Evolutionary conservation across 2,888 invertebrate genomes (phyloP).

Genomic region (Trichopoda pennipes): DNA sequence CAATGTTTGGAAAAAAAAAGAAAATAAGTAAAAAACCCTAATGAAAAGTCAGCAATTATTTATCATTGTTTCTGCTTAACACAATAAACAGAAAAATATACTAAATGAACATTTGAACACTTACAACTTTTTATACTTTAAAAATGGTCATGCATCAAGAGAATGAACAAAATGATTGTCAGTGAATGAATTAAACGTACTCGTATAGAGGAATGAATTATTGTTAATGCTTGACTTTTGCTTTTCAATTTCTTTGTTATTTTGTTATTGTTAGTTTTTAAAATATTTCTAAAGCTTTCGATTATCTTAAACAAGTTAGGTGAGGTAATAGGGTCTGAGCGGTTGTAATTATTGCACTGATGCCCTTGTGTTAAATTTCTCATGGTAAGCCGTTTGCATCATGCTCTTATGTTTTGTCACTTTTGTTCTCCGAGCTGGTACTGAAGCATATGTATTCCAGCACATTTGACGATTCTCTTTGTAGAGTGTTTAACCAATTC

Average conservation of each 20-base stretch:
- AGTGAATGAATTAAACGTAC: not conserved
- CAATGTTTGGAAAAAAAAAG: conserved; percentile 42
- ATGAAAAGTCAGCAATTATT: conserved; percentile 34
- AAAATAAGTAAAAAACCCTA: conserved; percentile 10
- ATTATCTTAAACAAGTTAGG: too few species aligned
- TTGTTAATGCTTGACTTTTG: conserved; percentile 14
- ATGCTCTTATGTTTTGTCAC: too few species aligned
- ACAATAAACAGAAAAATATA: conserved; percentile 13
- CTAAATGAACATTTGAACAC: conserved; percentile 25
- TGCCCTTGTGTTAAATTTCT: too few species aligned
- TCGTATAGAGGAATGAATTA: not conserved
- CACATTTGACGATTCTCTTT: too few species aligned
- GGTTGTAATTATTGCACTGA: too few species aligned
- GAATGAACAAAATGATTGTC: conserved; percentile 24
- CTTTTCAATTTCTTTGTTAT: not conserved
- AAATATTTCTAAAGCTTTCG: too few species aligned
- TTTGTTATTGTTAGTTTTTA: not conserved
- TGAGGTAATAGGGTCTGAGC: too few species aligned
- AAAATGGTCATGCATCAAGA: conserved; percentile 27
- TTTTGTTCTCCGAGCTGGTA: too few species aligned
- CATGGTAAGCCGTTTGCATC: too few species aligned
- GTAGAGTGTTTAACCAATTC: too few species aligned
- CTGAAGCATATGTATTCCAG: too few species aligned
- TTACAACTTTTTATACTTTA: conserved; percentile 21
- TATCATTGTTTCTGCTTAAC: conserved; percentile 5